Conservation (phyloP, 2,888 invertebrate genomes). For the Lasioglossum pauxillum region DNA sequence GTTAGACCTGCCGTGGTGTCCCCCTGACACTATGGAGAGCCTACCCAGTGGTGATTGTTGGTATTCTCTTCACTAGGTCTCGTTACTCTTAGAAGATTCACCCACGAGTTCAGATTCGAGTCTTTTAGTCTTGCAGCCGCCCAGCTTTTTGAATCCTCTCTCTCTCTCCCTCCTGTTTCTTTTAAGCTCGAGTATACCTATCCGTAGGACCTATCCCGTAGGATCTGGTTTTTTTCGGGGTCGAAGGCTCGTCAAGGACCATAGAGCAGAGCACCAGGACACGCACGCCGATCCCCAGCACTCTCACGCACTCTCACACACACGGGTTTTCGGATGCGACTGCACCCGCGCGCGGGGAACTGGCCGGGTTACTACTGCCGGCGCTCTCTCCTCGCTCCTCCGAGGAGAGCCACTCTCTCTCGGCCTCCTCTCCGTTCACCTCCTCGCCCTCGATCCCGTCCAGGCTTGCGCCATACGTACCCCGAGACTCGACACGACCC, state of each 20-base stretch:
- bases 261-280: constrained; percentile 7
- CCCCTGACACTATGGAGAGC: neutral
- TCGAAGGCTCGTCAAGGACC: neutral
- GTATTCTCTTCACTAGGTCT: neutral
- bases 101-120: neutral
- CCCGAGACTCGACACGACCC: constrained; percentile 75
- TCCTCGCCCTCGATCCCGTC: constrained; percentile 67
- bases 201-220: neutral
- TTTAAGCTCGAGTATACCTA: too few species aligned
- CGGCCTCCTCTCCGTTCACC: constrained; percentile 50
- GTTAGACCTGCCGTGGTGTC: neutral
- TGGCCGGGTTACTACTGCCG: constrained; percentile 83
- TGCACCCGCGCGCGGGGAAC: constrained; percentile 82
- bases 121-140: neutral
- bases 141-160: neutral
- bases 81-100: neutral
- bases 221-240: neutral
- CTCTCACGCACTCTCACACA: constrained; percentile 59
- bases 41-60: too few species aligned
- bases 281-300: constrained; percentile 35
- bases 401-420: constrained; percentile 50
- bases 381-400: constrained; percentile 75
- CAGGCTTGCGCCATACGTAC: constrained; percentile 81
- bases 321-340: constrained; percentile 73
- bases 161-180: neutral